Base-by-base conservation (phyloP, 2,797 vertebrate genomes). In the Acestrorhynchus altus region DNA sequence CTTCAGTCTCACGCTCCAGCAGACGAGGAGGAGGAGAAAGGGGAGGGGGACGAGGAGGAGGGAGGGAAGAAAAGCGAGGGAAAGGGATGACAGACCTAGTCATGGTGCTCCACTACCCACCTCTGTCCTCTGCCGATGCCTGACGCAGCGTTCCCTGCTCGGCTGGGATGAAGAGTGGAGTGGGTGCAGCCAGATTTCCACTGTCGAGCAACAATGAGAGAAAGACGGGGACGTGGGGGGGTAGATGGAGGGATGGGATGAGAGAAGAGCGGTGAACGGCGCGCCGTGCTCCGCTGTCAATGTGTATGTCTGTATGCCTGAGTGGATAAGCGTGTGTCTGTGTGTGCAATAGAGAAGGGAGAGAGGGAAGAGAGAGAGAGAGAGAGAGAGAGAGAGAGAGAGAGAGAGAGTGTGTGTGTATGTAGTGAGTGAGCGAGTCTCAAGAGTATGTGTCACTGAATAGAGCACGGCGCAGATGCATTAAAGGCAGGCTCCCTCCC, bases 61-160 rank as follows among this genome's bases (percentile, higher is more conserved):
- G 47, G 13, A 39, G 56, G 66, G 59, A 49, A 9, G 16, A 24
- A 56, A 76, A 72, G 71, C n/a, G 61, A 57, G 54, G 67, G 68
- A 68, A 18, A 65, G 60, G 52, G 73, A 49, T 6, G 59, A 76
- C 35, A 40, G 61, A 79, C 44, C 63, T 42, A 40, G 47, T 35
- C 28, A 67, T 80, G 77, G 52, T 46, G 59, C 63, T 72, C 8
- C 39, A 71, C 57, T 79, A 94, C 92, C 91, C 89, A 94, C 93
- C 91, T 93, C 89, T 84, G 89, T 92, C 87, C 90, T 87, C 86
- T 84, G 88, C 87, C 3, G 89, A 88, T 80, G 88, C 86, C 90
- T 90, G 90, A 87, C 82, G 89, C 90, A 89, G 90, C 83, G 87
- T 88, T 83, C 83, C 87, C 83, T 81, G 86, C 85, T 82, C 28